A percentile compares a stretch with the other conserved stretches of the same genome.
phyloP scores from a whole-genome alignment of 2,888 invertebrate genomes.

The Phasia obesa region DNA sequence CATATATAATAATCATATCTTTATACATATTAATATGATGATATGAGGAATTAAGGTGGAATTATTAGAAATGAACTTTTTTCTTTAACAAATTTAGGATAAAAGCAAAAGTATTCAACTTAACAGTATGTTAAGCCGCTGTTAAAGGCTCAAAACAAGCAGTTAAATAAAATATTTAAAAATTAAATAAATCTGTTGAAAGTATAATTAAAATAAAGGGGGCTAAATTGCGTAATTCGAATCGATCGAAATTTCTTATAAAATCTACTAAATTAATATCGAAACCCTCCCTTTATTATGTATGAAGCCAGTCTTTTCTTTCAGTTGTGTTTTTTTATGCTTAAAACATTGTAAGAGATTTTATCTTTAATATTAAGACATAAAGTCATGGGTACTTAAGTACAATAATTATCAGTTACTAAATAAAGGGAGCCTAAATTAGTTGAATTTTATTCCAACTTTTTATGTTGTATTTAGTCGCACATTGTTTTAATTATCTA shows the following conservation, averaged over 20 bases:
- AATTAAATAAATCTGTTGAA: no score
- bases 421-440: neutral
- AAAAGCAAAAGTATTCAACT: neutral
- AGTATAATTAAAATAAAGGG: no score
- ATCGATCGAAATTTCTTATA: no score
- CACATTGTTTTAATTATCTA: conserved; percentile 29
- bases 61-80: neutral
- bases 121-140: neutral
- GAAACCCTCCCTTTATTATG: no score
- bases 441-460: neutral
- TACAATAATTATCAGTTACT: neutral
- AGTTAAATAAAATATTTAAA: no score
- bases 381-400: neutral
- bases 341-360: neutral
- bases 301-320: no score
- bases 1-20: no score
- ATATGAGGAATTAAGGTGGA: neutral
- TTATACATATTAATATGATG: no score
- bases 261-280: no score
- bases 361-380: neutral
- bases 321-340: no score
- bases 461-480: neutral
- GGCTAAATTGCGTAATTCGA: no score
- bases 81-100: neutral
- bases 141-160: neutral